Percentiles rank a stretch among this genome's conserved stretches.
phyloP scores from a whole-genome alignment of 2,888 invertebrate species.

The Andricus curvator region DNA sequence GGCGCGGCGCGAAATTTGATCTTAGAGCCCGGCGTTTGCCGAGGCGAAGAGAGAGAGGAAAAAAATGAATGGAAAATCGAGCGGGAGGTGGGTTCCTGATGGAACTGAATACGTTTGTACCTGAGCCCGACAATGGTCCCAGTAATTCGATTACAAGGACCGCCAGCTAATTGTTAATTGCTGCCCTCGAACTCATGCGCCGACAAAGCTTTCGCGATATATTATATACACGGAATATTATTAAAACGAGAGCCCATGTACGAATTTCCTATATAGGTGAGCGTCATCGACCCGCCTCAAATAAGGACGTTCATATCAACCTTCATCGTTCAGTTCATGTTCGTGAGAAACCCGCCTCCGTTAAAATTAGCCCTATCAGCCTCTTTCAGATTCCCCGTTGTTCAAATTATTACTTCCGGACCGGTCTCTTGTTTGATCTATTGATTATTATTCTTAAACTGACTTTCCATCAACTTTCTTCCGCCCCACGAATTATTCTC shows the following conservation, averaged over 20 bases:
- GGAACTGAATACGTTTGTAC: conserved; percentile 78
- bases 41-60: conserved; percentile 52
- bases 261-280: conserved; percentile 44
- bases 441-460: neutral
- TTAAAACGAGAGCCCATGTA: conserved; percentile 69
- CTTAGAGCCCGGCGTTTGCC: conserved; percentile 57
- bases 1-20: conserved; percentile 73
- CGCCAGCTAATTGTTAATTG: conserved; percentile 79
- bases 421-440: neutral
- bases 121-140: conserved; percentile 75
- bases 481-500: neutral
- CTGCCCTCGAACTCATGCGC: conserved; percentile 68
- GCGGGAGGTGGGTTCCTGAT: conserved; percentile 57
- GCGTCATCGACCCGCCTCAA: conserved; percentile 33
- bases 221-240: conserved; percentile 69
- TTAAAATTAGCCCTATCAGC: conserved; percentile 28
- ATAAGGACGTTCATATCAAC: conserved; percentile 16
- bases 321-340: conserved; percentile 2
- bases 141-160: conserved; percentile 79
- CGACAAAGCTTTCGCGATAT: conserved; percentile 69
- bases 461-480: neutral
- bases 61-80: conserved; percentile 57
- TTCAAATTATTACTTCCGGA: conserved; percentile 30
- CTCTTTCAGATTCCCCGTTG: neutral
- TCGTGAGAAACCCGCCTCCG: conserved; percentile 35